Evolutionary conservation across 2,888 invertebrate species (phyloP), one percentile per base, ranked within the genome.

Genomic region (Allophyes oxyacanthae): DNA sequence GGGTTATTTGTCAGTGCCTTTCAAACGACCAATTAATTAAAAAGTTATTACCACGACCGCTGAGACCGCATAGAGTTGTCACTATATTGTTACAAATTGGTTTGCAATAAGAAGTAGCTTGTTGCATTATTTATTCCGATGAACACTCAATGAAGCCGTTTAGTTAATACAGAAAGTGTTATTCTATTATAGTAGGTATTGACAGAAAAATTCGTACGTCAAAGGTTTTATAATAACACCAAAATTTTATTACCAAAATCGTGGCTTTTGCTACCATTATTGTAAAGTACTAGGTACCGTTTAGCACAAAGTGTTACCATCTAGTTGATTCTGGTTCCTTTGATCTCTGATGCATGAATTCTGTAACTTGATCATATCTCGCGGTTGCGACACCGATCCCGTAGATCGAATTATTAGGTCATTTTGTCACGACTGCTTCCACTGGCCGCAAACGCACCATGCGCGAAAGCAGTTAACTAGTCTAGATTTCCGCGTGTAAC

Each of bases 321-420:
- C 53, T 63, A 58, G 50, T 62, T 13, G 2, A 41, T 28, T 43
- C 13, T 34, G 28, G 30, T 40, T 28, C 11, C 8, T 54, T 14
- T 56, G 45, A 42, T 40, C 51, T 43, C 51, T 57, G 63, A 62
- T 53, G 55, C 55, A 53, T 64, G 57, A 40, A 57, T 36, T 60
- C 36, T 50, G 53, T 32, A 61, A 68, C 43, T 6, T 37, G 65
- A 75, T 42, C n/a, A 10, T 42, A 49, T 41, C 38, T 44, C 54
- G 64, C 59, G 55, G 71, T 72, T 61, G 36, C 20, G 50, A 63
- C 38, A 58, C 15, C 32, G 33, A 73, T 58, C 37, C 37, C 28
- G 5, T 13, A n/a, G 32, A 50, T 53, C 34, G 9, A 45, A 36
- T 72, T 68, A 59, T 58, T 69, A 42, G 69, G 69, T 62, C 68